These are phyloP conservation scores for Hypsopygia costalis DNA, from an alignment of 2,888 invertebrate species.

Conservation along the genomic window DNA sequence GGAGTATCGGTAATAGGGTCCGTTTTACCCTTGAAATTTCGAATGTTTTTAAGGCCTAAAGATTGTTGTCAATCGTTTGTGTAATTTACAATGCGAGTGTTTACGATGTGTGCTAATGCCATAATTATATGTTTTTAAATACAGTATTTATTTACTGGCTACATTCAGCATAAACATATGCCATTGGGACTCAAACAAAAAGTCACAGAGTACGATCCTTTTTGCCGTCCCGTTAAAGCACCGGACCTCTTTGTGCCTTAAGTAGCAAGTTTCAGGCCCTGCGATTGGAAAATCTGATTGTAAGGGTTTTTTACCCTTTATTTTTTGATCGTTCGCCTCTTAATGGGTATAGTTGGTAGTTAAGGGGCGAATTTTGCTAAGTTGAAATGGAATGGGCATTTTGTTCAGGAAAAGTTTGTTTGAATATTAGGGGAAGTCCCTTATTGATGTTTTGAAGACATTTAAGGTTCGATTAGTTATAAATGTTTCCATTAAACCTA, in stretches of 20 bases:
- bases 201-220: constrained; percentile 9
- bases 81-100: no score
- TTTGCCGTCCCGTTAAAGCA: constrained; percentile 12
- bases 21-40: no score
- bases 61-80: no score
- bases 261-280: constrained; percentile 18
- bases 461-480: no score
- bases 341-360: neutral
- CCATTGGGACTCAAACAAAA: constrained; percentile 9
- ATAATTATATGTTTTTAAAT: no score
- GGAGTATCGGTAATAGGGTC: no score
- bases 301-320: constrained; percentile 6
- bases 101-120: no score
- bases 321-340: constrained; percentile 5
- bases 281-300: constrained; percentile 17
- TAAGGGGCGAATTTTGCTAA: constrained; percentile 2
- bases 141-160: no score
- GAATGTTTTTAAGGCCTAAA: no score
- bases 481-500: no score
- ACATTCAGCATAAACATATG: neutral
- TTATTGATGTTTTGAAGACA: no score
- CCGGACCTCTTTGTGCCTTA: constrained; percentile 11
- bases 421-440: no score
- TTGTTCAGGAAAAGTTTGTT: neutral
- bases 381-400: neutral